Conservation (phyloP, 1,140 invertebrate species). For the Orchesella cincta region DNA sequence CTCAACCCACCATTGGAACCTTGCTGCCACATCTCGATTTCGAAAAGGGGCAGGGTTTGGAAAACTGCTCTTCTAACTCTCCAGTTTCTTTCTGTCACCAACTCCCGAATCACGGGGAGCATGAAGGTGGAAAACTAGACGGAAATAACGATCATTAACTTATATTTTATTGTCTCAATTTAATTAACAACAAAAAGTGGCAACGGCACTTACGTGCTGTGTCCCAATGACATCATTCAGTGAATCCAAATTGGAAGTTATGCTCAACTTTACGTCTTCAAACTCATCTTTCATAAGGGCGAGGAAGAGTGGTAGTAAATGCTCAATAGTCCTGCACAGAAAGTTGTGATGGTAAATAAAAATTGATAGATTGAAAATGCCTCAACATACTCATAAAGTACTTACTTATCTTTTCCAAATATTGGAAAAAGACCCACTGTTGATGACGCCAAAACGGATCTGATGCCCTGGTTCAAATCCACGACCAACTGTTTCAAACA, state of each 20-base stretch:
- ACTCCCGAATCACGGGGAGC: conserved; percentile 96
- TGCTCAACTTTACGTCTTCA: conserved; percentile 97
- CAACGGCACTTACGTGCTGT: conserved; percentile 65
- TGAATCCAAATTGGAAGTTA: conserved; percentile 98
- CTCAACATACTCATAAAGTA: conserved; percentile 29
- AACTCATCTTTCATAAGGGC: conserved; percentile 98
- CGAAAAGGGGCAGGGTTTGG: conserved; percentile 97
- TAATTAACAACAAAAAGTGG: neutral
- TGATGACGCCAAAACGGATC: conserved; percentile 95
- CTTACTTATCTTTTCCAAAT: conserved; percentile 89
- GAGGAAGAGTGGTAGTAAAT: conserved; percentile 94
- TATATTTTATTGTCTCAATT: neutral
- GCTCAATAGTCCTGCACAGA: conserved; percentile 94
- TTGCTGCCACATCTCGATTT: conserved; percentile 92
- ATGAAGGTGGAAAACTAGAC: conserved; percentile 76
- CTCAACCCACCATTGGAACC: conserved; percentile 99
- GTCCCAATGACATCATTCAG: conserved; percentile 98
- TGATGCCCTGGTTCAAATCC: conserved; percentile 98
- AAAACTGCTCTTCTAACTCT: conserved; percentile 94
- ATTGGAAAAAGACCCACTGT: conserved; percentile 99
- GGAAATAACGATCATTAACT: conserved; percentile 11
- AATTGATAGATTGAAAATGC: conserved; percentile 41
- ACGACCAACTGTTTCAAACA: conserved; percentile 96
- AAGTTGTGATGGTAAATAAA: too few species aligned
- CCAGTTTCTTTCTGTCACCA: conserved; percentile 99